These are phyloP conservation scores for Xerus rutilus DNA, from an alignment of 2,797 vertebrate genomes.

Conservation along the genomic window DNA sequence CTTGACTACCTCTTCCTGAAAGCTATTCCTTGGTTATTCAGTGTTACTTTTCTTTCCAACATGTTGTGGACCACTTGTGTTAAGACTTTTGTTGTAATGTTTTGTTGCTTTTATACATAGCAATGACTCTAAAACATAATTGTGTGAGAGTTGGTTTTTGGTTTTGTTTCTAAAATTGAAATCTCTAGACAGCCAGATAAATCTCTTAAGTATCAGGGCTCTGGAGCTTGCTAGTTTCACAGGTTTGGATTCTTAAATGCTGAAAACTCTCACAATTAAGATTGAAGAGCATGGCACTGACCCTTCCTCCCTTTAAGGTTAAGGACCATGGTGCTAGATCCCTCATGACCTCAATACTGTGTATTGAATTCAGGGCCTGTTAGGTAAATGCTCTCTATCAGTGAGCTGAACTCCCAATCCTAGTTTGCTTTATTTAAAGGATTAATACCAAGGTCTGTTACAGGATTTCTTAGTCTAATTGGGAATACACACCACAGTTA, in stretches of 20 bases:
- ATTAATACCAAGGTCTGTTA: neutral
- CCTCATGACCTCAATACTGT: no score
- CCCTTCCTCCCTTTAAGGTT: neutral
- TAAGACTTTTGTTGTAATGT: neutral
- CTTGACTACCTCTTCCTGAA: conserved; percentile 14
- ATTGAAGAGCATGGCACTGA: neutral
- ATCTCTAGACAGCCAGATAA: neutral
- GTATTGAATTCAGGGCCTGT: neutral
- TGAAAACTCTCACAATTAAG: neutral
- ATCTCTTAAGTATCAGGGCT: neutral
- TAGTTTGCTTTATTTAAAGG: neutral
- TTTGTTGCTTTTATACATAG: conserved; percentile 81
- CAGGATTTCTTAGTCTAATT: neutral
- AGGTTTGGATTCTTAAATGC: neutral
- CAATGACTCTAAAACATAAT: conserved; percentile 53
- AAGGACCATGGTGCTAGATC: neutral
- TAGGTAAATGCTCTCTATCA: neutral
- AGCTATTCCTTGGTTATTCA: conserved; percentile 9
- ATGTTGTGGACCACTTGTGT: neutral
- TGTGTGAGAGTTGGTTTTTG: neutral
- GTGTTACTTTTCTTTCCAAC: neutral
- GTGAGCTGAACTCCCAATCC: neutral
- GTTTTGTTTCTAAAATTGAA: conserved; percentile 5
- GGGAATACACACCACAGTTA: conserved; percentile 13
- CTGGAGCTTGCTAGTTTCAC: neutral